Conservation (phyloP, 2,888 invertebrate species). For the Tetragonula carbonaria region DNA sequence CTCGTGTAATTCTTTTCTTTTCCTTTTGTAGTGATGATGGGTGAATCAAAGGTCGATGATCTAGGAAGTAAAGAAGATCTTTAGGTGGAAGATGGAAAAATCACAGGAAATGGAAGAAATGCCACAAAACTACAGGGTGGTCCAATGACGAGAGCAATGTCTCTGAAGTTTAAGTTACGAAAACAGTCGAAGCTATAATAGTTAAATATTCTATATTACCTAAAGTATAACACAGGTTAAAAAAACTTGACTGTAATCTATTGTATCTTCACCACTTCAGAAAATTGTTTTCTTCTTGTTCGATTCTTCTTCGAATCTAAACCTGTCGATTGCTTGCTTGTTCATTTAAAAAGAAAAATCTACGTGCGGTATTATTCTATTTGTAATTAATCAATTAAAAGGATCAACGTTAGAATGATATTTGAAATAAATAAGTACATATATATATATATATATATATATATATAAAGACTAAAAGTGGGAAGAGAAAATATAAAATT, state of each 20-base stretch:
- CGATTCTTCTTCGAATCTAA: not conserved
- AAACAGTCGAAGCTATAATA: conserved; percentile 3
- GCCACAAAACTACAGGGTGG: conserved; percentile 48
- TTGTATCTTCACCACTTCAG: not conserved
- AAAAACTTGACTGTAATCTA: conserved; percentile 2
- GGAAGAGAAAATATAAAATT: not conserved
- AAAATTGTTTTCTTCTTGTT: conserved; percentile 7
- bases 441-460: too few relatives aligned
- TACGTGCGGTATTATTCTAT: not conserved
- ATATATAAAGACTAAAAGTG: too few relatives aligned
- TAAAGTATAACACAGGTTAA: too few relatives aligned
- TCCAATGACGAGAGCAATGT: not conserved
- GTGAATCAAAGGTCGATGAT: not conserved
- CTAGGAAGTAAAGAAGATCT: conserved; percentile 6
- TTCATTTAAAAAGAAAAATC: not conserved
- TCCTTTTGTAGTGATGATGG: not conserved
- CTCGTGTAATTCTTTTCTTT: too few relatives aligned
- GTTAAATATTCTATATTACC: not conserved
- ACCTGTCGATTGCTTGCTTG: not conserved
- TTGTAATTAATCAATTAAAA: not conserved
- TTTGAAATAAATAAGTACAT: not conserved
- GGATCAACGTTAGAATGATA: not conserved
- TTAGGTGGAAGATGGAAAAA: conserved; percentile 50
- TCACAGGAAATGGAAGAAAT: conserved; percentile 31
- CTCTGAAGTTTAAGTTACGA: not conserved